These are phyloP conservation scores for Aleiodes leptofemur DNA, from an alignment of 2,888 invertebrate genomes.

Conservation along the genomic window DNA sequence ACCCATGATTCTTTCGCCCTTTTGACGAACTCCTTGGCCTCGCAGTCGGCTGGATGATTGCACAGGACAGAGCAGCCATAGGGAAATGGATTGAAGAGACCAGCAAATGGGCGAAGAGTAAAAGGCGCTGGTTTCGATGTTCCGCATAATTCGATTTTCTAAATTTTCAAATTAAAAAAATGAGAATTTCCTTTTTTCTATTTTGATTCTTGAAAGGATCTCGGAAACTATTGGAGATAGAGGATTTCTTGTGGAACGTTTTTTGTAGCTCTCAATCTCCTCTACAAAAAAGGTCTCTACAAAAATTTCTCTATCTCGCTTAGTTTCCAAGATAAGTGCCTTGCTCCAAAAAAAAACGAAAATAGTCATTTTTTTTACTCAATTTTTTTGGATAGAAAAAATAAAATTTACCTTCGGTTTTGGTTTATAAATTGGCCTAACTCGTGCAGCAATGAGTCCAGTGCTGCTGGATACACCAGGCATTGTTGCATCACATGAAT, in stretches of 20 bases:
- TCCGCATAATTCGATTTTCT: conserved; percentile 69
- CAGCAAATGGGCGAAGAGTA: conserved; percentile 86
- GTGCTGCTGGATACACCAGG: conserved; percentile 68
- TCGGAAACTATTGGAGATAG: too few relatives aligned
- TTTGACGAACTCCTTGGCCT: conserved; percentile 83
- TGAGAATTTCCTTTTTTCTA: too few relatives aligned
- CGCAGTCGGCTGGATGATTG: conserved; percentile 88
- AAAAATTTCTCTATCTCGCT: too few relatives aligned
- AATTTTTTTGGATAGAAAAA: not conserved
- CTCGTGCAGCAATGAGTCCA: conserved; percentile 70
- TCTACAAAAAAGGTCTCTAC: too few relatives aligned
- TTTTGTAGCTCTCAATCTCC: too few relatives aligned
- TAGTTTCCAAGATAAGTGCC: too few relatives aligned
- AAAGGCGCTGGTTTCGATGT: conserved; percentile 82
- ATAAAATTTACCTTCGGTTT: conserved; percentile 65
- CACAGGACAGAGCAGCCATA: conserved; percentile 88
- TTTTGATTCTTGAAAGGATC: not conserved
- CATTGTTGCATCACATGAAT: conserved; percentile 60
- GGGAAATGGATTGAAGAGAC: conserved; percentile 88
- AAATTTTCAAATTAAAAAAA: not conserved
- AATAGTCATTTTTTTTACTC: not conserved
- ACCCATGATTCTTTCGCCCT: conserved; percentile 85
- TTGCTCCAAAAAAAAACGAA: not conserved
- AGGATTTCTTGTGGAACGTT: too few relatives aligned
- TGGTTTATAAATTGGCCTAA: conserved; percentile 64